Base-by-base conservation (phyloP, 2,113 vertebrate species). In the Eonycteris spelaea region DNA sequence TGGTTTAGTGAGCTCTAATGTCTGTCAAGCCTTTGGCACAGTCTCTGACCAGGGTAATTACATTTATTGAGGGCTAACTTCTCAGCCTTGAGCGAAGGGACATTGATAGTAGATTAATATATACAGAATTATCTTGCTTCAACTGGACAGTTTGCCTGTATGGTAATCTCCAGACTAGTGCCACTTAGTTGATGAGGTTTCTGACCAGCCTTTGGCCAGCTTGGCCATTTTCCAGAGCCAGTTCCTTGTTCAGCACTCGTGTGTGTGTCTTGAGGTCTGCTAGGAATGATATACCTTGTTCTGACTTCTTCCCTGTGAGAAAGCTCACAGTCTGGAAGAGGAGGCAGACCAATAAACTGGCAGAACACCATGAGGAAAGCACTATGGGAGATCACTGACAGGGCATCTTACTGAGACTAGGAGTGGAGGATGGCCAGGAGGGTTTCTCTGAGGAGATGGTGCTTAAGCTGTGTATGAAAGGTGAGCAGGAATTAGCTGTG, bases 51-150 rank as follows among this genome's bases (percentile, higher is more conserved):
- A 33, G 79, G 51, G 40, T 86, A 75, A 65, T 97, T 82, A 35
- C 2, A 86, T 96, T 95, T 93, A 79, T 75, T 78, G 86, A 95
- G 74, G 30, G 7, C n/a, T 65, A 16, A 67, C 45, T 95, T 95
- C 28, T 45, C 30, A 96, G 35, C 9, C 57, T 40, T 78, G 51
- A 96, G 80, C 67, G 28, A 40, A 86, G 21, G 79, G 53, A 12
- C 53, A 51, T 87, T 95, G 63, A 40, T 78, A 78, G 68, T 63
- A 90, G 82, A 65, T 92, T 70, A 86, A 57, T 55, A 89, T 73
- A 73, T 90, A 24, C n/a, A 57, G 83, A 75, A 86, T 40, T 89
- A 3, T 86, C 24, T 91, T 88, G 57, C 18, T 67, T 79, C 80
- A 48, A 0, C 68, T 71, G 71, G 40, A 28, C 28, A 79, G 6